Base-by-base conservation (phyloP, 2,113 vertebrate genomes). In the Argyrosomus japonicus region DNA sequence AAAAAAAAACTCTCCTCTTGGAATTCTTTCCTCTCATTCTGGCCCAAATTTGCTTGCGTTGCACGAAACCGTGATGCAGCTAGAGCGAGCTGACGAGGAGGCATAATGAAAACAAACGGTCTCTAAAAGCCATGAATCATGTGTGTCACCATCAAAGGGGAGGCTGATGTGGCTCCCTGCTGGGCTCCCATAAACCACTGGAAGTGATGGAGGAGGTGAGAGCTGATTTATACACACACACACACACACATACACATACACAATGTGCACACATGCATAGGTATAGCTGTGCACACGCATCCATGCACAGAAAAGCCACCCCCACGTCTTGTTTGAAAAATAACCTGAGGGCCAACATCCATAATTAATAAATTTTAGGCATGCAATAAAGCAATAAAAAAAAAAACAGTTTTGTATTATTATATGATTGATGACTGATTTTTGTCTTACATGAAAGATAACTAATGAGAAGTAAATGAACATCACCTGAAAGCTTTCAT, bases 51-150 rank as follows among this genome's bases (percentile, higher is more conserved):
- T 85, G 93, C 91, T 91, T 85, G 91, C 68, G 32, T 87, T 90
- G 92, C 93, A 93, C 62, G 72, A 90, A 92, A 81, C 53, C 6
- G 58, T 54, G 89, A 93, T 90, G 83, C 77, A 84, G 86, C 84
- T 77, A 62, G 56, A 80, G 91, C 40, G 63, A 54, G 79, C 84
- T 87, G 87, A 89, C 87, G 88, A 79, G 85, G 84, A 90, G 88
- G 90, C 87, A 68, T 90, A 94, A 94, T 92, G 90, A 94, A 92
- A 94, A 94, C 92, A 92, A 94, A 94, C 85, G 73, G 81, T 65
- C 85, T 79, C 68, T 29, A 68, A 88, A 73, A 84, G 84, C 87
- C 74, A 92, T 93, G 90, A 91, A 94, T 94, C 92, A 92, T 68
- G 45, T 25, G 69, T 84, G 89, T 87, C 89, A 87, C 88, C 91